Percentiles rank a stretch among this genome's conserved stretches.
phyloP scores from a whole-genome alignment of 2,888 invertebrate genomes.

The Epistrophella euchroma region DNA sequence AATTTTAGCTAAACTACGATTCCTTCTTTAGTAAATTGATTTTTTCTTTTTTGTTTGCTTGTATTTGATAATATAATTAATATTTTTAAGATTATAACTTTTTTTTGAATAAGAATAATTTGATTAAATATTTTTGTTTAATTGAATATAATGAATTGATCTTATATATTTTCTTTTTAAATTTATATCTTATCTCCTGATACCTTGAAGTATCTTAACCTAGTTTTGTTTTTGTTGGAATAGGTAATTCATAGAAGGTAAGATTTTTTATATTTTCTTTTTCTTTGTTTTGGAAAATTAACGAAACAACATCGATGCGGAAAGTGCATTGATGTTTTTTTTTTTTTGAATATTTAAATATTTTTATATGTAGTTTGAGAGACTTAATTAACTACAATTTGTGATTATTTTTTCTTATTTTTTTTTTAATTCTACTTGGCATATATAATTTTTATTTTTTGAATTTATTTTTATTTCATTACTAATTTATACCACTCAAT shows the following conservation, averaged over 20 bases:
- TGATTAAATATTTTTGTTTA: conserved; percentile 60
- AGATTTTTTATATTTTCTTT: conserved; percentile 20
- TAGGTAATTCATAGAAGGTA: conserved; percentile 48
- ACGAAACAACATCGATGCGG: conserved; percentile 53
- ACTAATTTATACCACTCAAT: conserved; percentile 54
- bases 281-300: conserved; percentile 28
- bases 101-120: conserved; percentile 58
- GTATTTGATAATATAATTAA: neutral
- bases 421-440: conserved; percentile 59
- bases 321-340: conserved; percentile 57
- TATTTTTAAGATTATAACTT: conserved; percentile 45
- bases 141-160: conserved; percentile 53
- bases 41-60: conserved; percentile 12
- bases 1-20: conserved; percentile 66
- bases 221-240: conserved; percentile 54
- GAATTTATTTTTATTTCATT: conserved; percentile 21
- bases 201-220: conserved; percentile 76
- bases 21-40: conserved; percentile 41
- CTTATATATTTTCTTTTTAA: conserved; percentile 31
- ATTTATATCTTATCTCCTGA: conserved; percentile 66
- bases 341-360: conserved; percentile 10
- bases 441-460: conserved; percentile 54
- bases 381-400: conserved; percentile 38
- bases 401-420: conserved; percentile 28
- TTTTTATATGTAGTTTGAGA: conserved; percentile 12